Base-by-base conservation (phyloP, 2,888 invertebrate genomes). In the Lithophane ornitopus region DNA sequence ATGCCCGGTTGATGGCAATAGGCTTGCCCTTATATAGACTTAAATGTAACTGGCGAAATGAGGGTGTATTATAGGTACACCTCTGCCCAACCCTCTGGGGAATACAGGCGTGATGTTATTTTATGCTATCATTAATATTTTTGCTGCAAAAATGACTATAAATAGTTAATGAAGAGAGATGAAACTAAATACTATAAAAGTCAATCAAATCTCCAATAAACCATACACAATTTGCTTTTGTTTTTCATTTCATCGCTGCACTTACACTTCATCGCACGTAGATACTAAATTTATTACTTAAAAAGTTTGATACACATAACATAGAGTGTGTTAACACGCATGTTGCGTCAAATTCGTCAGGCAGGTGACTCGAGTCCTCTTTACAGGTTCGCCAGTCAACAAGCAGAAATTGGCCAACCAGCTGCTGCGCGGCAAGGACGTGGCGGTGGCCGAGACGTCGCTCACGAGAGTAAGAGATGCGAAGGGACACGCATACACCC, bases 351-450 rank as follows among this genome's bases (percentile, higher is more conserved):
- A 81, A 58, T 83, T 85, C 88, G 87, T 90, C 91, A 94, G 93
- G 94, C 92, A 92, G 94, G 94, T 92, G 91, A 93, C 79, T 75
- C 83, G 78, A 84, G 78, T 91, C 78, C 81, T 77, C 92, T 89
- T 94, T 96, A 70, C 97, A 98, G 98, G 98, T 94, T 98, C 98
- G 86, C 98, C 98, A 87, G 98, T 98, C 96, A 98, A 98, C 97
- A 98, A 97, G 96, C 98, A 98, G 97, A 98, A 98, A 97, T 96
- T 98, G 96, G 98, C 98, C 94, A 98, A 98, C 95, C 98, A 98
- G 95, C 95, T 97, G 96, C 97, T 97, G 94, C 97, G 98, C 91
- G 97, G 97, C 94, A 93, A 93, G 86, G 97, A 98, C 97, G 97
- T 97, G 92, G 97, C 97, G 92, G 97, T 98, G 90, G 98, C 98